These are phyloP conservation scores for Trematomus bernacchii DNA, from an alignment of 2,797 vertebrate species.

Conservation along the genomic window DNA sequence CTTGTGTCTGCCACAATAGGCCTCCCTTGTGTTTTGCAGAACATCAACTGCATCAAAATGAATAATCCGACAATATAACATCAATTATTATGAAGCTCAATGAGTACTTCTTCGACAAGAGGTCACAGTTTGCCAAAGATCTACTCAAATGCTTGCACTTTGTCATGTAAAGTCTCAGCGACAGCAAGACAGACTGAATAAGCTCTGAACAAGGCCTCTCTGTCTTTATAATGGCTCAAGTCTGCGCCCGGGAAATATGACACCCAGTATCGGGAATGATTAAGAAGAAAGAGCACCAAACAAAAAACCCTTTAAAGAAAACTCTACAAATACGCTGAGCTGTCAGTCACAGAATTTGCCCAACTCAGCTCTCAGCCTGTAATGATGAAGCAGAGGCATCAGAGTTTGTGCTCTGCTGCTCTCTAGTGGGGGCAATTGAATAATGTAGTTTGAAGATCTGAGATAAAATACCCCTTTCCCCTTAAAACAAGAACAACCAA, in stretches of 20 bases:
- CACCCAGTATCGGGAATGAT: neutral
- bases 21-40: neutral
- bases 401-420: conserved; percentile 39
- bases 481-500: neutral
- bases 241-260: neutral
- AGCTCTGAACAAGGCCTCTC: conserved; percentile 5
- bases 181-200: conserved; percentile 2
- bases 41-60: neutral
- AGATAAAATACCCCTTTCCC: too few relatives aligned
- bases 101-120: neutral
- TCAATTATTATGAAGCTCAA: too few relatives aligned
- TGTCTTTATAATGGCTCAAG: neutral
- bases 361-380: neutral
- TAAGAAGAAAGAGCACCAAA: conserved; percentile 1
- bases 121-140: neutral
- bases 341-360: neutral
- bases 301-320: neutral
- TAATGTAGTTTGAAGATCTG: neutral
- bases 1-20: neutral
- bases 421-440: conserved; percentile 50
- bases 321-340: neutral
- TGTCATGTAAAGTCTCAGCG: neutral
- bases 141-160: neutral
- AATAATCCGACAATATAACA: neutral
- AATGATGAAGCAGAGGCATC: neutral